These are phyloP conservation scores for Carollia perspicillata DNA, from an alignment of 2,113 vertebrate genomes.

Conservation along the genomic window DNA sequence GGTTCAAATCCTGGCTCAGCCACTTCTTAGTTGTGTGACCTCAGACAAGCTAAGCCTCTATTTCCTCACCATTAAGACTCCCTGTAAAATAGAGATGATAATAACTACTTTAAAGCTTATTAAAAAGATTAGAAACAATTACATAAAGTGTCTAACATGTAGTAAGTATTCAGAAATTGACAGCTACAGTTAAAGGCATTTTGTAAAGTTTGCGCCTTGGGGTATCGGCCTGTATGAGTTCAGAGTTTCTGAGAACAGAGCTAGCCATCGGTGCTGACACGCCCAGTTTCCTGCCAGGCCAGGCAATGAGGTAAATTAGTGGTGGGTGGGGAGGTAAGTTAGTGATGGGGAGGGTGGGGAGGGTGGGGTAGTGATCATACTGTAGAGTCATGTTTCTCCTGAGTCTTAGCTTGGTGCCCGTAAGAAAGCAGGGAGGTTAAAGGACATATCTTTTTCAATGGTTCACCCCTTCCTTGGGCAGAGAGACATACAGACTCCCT, in stretches of 20 bases:
- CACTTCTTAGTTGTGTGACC: not conserved
- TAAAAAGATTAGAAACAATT: constrained; percentile 11
- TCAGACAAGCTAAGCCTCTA: not conserved
- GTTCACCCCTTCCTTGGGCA: not conserved
- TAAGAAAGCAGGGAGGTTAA: not conserved
- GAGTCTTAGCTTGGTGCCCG: not conserved
- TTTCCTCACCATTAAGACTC: not conserved
- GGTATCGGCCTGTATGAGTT: not conserved
- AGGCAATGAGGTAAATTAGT: not conserved
- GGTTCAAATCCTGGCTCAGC: not conserved
- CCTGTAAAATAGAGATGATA: not conserved
- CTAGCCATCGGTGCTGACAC: not conserved
- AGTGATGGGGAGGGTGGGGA: not conserved
- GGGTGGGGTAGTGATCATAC: not conserved
- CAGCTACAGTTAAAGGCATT: not conserved
- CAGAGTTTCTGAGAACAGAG: not conserved
- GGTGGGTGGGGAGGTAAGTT: too few relatives aligned
- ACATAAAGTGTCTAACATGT: not conserved
- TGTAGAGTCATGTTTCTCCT: not conserved
- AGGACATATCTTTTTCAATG: not conserved
- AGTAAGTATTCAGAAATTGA: not conserved
- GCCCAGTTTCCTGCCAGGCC: not conserved
- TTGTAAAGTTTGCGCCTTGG: not conserved
- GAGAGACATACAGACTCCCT: not conserved
- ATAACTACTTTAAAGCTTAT: not conserved